Evolutionary conservation across 2,113 vertebrate genomes (phyloP).

Genomic region (Aegotheles bennettii): DNA sequence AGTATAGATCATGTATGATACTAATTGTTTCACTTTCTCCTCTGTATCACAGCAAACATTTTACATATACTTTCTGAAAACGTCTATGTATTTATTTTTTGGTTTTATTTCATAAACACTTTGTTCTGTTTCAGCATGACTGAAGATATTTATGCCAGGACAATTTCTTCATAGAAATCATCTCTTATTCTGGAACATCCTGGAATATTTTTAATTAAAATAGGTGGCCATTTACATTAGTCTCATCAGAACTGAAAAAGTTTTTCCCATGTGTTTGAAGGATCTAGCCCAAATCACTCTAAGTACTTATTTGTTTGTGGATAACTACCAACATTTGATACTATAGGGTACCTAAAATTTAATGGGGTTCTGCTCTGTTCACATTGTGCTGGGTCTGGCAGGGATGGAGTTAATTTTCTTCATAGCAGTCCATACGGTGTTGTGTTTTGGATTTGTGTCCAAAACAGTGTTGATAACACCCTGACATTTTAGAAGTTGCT

Average conservation of each 20-base stretch:
- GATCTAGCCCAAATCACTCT: not conserved
- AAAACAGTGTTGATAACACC: not conserved
- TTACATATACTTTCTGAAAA: not conserved
- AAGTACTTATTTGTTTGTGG: not conserved
- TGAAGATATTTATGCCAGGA: not conserved
- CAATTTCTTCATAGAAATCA: not conserved
- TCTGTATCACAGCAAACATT: not conserved
- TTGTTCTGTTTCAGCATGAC: not conserved
- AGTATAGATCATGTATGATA: not conserved
- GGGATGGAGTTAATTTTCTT: not conserved
- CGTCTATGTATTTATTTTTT: not conserved
- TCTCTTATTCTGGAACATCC: not conserved
- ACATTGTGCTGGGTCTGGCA: not conserved
- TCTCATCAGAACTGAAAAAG: not conserved
- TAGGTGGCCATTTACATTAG: not conserved
- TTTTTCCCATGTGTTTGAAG: not conserved
- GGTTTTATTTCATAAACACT: not conserved
- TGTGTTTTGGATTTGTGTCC: not conserved
- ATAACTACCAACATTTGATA: not conserved
- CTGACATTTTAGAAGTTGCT: not conserved
- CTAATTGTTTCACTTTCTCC: not conserved
- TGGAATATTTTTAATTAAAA: not conserved
- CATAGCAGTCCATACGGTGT: not conserved
- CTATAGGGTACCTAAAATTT: not conserved
- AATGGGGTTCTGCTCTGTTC: not conserved